A percentile compares a stretch with the other conserved stretches of the same genome.
Evolutionary conservation across 2,888 invertebrate genomes (phyloP).

Genomic region (Drosophila crucigera): DNA sequence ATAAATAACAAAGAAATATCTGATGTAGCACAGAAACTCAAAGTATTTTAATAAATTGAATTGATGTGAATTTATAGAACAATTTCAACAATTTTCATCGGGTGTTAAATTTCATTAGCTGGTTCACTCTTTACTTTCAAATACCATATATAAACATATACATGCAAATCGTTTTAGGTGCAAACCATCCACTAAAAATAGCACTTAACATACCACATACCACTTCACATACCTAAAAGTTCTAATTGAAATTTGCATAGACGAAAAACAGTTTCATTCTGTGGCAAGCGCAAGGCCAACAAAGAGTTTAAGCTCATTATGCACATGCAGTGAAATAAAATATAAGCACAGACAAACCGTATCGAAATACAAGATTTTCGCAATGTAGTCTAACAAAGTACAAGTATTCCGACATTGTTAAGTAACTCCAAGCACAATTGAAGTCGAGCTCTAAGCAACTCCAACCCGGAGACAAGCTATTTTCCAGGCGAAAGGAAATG

Average conservation of each 20-base stretch:
- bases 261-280: conserved; percentile 15
- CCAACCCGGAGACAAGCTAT: conserved; percentile 15
- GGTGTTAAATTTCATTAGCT: background rate
- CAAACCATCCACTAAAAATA: background rate
- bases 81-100: background rate
- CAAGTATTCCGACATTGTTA: conserved; percentile 9
- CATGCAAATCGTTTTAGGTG: background rate
- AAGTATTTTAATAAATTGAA: background rate
- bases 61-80: background rate
- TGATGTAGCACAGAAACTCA: background rate
- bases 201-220: no score
- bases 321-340: conserved; percentile 3
- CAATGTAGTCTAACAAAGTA: conserved; percentile 2
- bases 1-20: background rate
- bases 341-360: background rate
- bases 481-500: conserved; percentile 49
- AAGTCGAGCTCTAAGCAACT: conserved; percentile 15
- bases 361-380: background rate
- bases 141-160: background rate
- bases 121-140: background rate
- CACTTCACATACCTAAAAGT: background rate
- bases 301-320: background rate
- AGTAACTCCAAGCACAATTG: conserved; percentile 11
- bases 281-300: conserved; percentile 1
- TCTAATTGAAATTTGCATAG: conserved; percentile 23